Percentiles rank a stretch among this genome's conserved stretches.
These are phyloP conservation scores for Eulemur macaco DNA, from an alignment of 2,113 vertebrate species.

Conservation along the genomic window DNA sequence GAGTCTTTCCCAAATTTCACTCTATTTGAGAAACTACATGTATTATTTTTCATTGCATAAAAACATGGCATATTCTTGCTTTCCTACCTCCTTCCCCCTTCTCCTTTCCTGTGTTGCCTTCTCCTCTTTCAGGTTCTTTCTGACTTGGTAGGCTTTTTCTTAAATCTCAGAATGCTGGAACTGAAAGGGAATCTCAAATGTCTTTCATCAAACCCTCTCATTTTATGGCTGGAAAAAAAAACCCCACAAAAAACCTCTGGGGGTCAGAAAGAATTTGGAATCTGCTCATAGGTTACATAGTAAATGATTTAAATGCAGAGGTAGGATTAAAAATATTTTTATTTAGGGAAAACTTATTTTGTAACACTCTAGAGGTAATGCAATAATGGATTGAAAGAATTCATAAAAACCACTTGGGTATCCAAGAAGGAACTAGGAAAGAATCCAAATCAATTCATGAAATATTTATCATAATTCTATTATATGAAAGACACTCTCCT, in stretches of 20 bases:
- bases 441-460: background rate
- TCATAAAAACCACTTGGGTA: background rate
- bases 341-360: background rate
- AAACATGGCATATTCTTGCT: background rate
- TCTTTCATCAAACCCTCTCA: conserved; percentile 19
- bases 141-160: background rate
- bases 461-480: background rate
- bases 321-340: background rate
- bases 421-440: background rate
- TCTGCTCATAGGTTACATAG: background rate
- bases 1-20: background rate
- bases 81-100: background rate
- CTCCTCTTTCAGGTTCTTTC: background rate
- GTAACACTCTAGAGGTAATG: background rate
- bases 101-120: background rate
- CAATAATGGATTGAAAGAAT: background rate
- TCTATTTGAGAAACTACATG: background rate
- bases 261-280: background rate
- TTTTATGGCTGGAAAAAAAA: background rate
- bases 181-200: background rate
- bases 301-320: background rate
- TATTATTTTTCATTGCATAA: background rate
- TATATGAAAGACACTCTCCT: background rate
- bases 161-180: background rate
- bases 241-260: background rate